Conservation (phyloP, 1,140 invertebrate genomes). For the Drosophila obscura region DNA sequence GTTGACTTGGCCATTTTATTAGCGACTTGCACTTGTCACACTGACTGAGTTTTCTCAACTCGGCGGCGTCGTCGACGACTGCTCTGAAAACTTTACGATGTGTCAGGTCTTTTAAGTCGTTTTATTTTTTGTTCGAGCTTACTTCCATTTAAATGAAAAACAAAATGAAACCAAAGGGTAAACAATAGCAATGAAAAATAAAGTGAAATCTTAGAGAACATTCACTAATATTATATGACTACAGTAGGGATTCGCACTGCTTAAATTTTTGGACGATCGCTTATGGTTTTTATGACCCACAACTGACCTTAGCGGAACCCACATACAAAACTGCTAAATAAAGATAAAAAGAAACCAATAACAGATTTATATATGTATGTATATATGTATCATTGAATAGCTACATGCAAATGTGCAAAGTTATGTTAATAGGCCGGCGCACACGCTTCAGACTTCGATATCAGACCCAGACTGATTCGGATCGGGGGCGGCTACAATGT, state of each 20-base stretch:
- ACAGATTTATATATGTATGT: slow-evolving; percentile 17
- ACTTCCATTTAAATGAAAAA: slow-evolving; percentile 5
- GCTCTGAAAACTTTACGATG: slow-evolving; percentile 30
- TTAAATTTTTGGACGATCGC: no score
- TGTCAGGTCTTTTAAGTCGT: slow-evolving; percentile 19
- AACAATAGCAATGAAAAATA: neutral
- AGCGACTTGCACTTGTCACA: slow-evolving; percentile 36
- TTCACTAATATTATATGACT: neutral
- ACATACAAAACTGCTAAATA: slow-evolving; percentile 6
- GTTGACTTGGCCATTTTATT: slow-evolving; percentile 50
- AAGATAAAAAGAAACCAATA: slow-evolving; percentile 17
- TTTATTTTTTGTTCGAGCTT: neutral
- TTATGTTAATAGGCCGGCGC: slow-evolving; percentile 26
- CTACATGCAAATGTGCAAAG: slow-evolving; percentile 19
- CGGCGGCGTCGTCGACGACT: neutral
- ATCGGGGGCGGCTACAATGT: no score
- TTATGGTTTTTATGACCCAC: slow-evolving; percentile 3
- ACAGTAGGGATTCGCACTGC: neutral
- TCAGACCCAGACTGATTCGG: neutral
- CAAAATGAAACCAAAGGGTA: neutral
- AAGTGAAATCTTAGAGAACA: no score
- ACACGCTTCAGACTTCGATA: slow-evolving; percentile 20
- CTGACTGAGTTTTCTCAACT: slow-evolving; percentile 49
- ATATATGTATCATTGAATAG: neutral
- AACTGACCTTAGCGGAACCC: slow-evolving; percentile 40